Percentiles rank a stretch among this genome's conserved stretches.
Conservation (phyloP, 1,140 invertebrate species). For the Nephotettix cincticeps region DNA sequence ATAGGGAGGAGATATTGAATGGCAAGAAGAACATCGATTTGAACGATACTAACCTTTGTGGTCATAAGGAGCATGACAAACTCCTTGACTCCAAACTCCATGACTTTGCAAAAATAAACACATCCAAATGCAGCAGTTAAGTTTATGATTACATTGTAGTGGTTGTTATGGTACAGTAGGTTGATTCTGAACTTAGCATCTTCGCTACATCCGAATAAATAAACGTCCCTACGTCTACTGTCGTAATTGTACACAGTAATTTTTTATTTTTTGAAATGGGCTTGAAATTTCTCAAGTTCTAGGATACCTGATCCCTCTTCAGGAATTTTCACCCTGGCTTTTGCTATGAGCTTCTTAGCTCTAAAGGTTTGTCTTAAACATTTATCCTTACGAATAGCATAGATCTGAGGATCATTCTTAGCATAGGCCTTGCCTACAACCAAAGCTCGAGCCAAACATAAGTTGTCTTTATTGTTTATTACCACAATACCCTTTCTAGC, state of each 20-base stretch:
- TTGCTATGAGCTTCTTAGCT: background rate
- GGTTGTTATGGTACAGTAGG: background rate
- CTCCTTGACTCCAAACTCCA: no score
- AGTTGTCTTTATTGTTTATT: slow-evolving; percentile 19
- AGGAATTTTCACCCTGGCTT: slow-evolving; percentile 3
- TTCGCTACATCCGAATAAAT: background rate
- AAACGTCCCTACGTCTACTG: background rate
- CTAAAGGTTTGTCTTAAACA: background rate
- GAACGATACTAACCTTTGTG: background rate
- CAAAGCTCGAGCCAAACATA: slow-evolving; percentile 7
- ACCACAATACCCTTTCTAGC: background rate
- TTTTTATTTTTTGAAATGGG: slow-evolving; percentile 1
- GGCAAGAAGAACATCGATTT: background rate
- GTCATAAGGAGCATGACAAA: background rate
- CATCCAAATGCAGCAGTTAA: slow-evolving; percentile 14
- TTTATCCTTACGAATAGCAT: background rate
- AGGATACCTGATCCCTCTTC: background rate
- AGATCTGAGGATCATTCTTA: background rate
- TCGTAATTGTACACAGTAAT: slow-evolving; percentile 16
- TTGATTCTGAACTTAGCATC: slow-evolving; percentile 8
- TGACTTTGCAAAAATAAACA: slow-evolving; percentile 6
- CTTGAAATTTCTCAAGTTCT: slow-evolving; percentile 14
- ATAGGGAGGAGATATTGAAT: background rate
- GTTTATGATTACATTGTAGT: slow-evolving; percentile 19
- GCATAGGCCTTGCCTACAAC: slow-evolving; percentile 5